Percentiles rank a stretch among this genome's conserved stretches.
phyloP scores from a whole-genome alignment of 2,888 invertebrate species.

The Norana najaformis region DNA sequence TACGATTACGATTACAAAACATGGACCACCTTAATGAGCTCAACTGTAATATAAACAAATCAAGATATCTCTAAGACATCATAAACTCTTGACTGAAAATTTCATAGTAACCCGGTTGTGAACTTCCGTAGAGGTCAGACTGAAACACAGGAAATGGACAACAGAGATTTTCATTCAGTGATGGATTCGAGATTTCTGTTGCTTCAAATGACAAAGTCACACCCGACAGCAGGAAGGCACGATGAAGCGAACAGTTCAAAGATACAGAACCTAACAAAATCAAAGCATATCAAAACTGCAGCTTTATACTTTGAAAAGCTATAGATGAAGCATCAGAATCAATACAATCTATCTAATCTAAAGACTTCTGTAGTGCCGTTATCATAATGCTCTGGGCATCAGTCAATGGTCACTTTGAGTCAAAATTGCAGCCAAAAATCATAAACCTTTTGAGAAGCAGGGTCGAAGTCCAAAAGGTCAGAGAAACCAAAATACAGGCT shows the following conservation, averaged over 20 bases:
- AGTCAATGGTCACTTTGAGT: too few species aligned
- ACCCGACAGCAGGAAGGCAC: constrained; percentile 74
- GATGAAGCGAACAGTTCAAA: constrained; percentile 62
- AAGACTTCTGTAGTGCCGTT: too few species aligned
- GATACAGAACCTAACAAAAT: not conserved
- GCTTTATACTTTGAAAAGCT: not conserved
- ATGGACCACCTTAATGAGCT: too few species aligned
- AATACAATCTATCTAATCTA: too few species aligned
- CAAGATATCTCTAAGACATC: not conserved
- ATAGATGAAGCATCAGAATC: not conserved
- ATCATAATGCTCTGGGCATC: too few species aligned
- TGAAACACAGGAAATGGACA: constrained; percentile 31
- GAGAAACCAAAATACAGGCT: too few species aligned
- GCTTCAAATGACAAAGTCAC: constrained; percentile 81
- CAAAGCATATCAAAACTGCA: not conserved
- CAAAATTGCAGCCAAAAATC: too few species aligned
- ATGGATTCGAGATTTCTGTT: constrained; percentile 75
- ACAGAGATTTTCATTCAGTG: constrained; percentile 63
- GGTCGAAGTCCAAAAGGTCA: too few species aligned
- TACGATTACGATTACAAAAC: too few species aligned
- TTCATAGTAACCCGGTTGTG: constrained; percentile 32
- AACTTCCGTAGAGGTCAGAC: constrained; percentile 22
- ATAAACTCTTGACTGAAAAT: not conserved
- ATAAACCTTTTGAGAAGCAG: too few species aligned
- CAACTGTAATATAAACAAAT: not conserved